Evolutionary conservation across 53 echinoderm and acorn worm species (phyloP).

Genomic region (Paracentrotus lividus): DNA sequence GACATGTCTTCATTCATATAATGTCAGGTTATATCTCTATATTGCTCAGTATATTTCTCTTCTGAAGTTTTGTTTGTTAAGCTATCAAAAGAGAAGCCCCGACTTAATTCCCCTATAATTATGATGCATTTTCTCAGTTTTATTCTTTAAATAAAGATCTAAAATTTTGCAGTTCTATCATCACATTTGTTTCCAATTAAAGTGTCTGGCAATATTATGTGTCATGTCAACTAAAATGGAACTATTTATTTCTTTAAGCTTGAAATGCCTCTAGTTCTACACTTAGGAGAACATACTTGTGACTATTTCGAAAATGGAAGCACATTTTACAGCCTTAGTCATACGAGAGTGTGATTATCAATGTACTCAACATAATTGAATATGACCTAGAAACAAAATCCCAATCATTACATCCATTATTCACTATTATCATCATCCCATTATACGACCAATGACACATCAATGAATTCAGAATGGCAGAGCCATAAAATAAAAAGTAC

Average conservation of each 20-base stretch:
- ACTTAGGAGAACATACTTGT: too few relatives aligned
- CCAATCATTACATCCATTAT: slow-evolving; percentile 36
- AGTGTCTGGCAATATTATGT: background rate
- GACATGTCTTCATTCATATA: background rate
- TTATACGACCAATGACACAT: background rate
- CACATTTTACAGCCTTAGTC: slow-evolving; percentile 14
- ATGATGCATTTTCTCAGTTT: background rate
- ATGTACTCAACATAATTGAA: slow-evolving; percentile 30
- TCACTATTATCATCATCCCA: slow-evolving; percentile 7
- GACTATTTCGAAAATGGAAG: background rate
- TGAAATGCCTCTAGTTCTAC: too few relatives aligned
- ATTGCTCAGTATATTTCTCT: background rate
- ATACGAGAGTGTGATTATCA: slow-evolving; percentile 1
- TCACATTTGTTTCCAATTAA: background rate
- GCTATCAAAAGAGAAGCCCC: background rate
- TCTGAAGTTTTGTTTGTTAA: background rate
- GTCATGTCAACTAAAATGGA: too few relatives aligned
- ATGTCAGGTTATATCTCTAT: background rate
- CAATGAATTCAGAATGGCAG: background rate
- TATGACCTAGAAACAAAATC: slow-evolving; percentile 19
- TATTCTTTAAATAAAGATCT: background rate
- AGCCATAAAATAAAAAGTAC: background rate
- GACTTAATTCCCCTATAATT: background rate
- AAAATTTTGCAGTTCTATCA: background rate
- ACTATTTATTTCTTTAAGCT: too few relatives aligned